Base-by-base conservation (phyloP, 2,113 vertebrate species). In the Meles meles region DNA sequence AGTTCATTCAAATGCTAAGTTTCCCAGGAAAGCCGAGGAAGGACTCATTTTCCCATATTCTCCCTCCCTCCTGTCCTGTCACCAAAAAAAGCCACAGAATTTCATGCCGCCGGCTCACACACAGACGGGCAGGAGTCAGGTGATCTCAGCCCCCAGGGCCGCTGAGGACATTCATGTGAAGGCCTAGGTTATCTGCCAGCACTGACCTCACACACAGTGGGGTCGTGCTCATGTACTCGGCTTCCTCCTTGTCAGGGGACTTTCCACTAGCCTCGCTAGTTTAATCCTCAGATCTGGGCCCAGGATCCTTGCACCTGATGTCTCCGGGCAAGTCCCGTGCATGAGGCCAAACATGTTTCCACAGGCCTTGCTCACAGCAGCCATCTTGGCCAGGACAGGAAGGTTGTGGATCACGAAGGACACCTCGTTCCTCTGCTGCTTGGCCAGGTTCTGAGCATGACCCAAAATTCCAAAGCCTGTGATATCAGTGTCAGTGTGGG, bases 311-410 rank as follows among this genome's bases (percentile, higher is more conserved):
- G 25, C 96, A 99, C 99, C 99, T 99, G 99, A 99, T 37, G 99
- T 99, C 98, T 99, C 99, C 0, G 99, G 99, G 98, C 99, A 99
- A 95, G 99, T 99, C 89, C 99, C 99, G 0, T 99, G 99, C 99
- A 99, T 99, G 93, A 99, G 99, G 94, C 99, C 99, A 47, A 99
- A 99, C 99, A 99, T 99, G 98, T 99, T 99, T 29, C 99, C 99
- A 72, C 99, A 99, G 94, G 99, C 99, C 98, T 99, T 99, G 97
- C 99, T 99, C 97, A 99, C 99, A 0, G 99, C 99, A 9, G 99
- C 99, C 99, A 99, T 99, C 99, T 99, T 99, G 85, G 99, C 99
- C 5, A 99, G 99, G 65, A 99, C 99, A 0, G 99, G 99, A 25
- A 99, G 99, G 97, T 99, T 99, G 98, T 99, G 99, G 82, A 99